Percentiles rank a stretch among this genome's conserved stretches.
These are phyloP conservation scores for Microtus ochrogaster DNA, from an alignment of 2,113 vertebrate genomes.

Conservation along the genomic window DNA sequence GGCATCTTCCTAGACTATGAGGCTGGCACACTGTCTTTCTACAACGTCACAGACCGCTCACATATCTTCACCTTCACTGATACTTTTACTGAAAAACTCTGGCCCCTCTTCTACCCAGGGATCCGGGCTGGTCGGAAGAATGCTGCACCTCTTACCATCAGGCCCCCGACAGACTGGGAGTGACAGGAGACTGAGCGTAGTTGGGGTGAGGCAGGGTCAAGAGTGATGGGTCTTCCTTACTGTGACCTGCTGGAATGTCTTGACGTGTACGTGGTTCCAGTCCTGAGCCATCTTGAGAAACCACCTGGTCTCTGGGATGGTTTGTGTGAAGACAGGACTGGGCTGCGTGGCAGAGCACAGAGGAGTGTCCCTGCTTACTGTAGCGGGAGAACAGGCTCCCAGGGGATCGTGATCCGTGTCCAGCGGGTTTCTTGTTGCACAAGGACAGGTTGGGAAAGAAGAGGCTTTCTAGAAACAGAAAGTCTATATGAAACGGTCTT, in stretches of 20 bases:
- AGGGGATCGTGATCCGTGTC: neutral
- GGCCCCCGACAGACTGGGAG: slow-evolving; percentile 84
- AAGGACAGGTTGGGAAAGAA: slow-evolving; percentile 49
- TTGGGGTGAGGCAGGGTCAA: slow-evolving; percentile 66
- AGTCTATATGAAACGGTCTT: neutral
- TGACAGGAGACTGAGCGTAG: slow-evolving; percentile 54
- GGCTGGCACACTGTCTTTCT: slow-evolving; percentile 93
- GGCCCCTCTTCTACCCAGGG: slow-evolving; percentile 90
- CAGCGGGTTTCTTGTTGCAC: slow-evolving; percentile 59
- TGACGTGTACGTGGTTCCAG: slow-evolving; percentile 62
- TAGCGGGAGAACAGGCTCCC: slow-evolving; percentile 15
- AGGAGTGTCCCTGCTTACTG: slow-evolving; percentile 11
- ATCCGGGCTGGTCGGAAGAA: slow-evolving; percentile 84
- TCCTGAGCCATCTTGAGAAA: slow-evolving; percentile 61
- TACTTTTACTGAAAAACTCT: slow-evolving; percentile 89
- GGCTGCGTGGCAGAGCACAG: slow-evolving; percentile 56
- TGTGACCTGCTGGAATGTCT: slow-evolving; percentile 79
- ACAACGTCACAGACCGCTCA: slow-evolving; percentile 90
- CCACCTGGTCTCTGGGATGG: slow-evolving; percentile 50
- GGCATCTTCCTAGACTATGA: slow-evolving; percentile 93
- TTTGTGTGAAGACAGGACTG: slow-evolving; percentile 47
- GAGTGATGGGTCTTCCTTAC: slow-evolving; percentile 63
- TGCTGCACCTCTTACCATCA: slow-evolving; percentile 82
- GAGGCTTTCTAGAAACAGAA: slow-evolving; percentile 63
- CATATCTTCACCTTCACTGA: slow-evolving; percentile 93